Percentiles rank a stretch among this genome's conserved stretches.
phyloP scores from a whole-genome alignment of 2,113 vertebrate species.

The Elachura formosa region DNA sequence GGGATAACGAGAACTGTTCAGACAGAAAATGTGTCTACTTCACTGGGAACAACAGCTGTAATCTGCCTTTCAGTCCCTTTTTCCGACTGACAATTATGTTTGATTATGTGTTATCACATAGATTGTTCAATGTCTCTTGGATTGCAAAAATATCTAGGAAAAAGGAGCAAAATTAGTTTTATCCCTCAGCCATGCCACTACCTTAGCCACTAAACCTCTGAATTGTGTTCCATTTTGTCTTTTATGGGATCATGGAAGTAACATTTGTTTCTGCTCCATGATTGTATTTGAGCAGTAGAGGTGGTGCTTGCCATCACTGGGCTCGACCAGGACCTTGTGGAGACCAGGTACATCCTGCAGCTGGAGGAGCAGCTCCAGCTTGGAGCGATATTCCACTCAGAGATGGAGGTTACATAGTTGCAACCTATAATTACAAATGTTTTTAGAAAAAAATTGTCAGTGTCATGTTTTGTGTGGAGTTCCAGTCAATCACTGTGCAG shows the following conservation, averaged over 20 bases:
- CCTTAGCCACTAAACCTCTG: neutral
- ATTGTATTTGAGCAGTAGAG: neutral
- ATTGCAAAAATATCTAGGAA: neutral
- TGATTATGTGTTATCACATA: neutral
- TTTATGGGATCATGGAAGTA: neutral
- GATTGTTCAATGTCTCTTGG: neutral
- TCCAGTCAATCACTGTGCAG: neutral
- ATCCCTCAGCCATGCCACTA: neutral
- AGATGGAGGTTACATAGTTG: neutral
- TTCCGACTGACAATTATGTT: neutral
- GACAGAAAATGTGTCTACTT: neutral
- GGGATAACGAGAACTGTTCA: neutral
- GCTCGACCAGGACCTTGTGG: neutral
- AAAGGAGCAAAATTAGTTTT: neutral
- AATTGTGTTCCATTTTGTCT: neutral
- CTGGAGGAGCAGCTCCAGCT: neutral
- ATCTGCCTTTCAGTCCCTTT: neutral
- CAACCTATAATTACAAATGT: neutral
- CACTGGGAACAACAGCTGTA: neutral
- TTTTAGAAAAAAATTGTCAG: neutral
- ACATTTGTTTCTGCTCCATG: neutral
- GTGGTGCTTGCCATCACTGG: neutral
- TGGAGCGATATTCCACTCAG: neutral
- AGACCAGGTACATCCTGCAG: neutral
- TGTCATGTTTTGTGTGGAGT: neutral